Conservation (phyloP, 2,888 invertebrate species). For the Netelia inedita region DNA sequence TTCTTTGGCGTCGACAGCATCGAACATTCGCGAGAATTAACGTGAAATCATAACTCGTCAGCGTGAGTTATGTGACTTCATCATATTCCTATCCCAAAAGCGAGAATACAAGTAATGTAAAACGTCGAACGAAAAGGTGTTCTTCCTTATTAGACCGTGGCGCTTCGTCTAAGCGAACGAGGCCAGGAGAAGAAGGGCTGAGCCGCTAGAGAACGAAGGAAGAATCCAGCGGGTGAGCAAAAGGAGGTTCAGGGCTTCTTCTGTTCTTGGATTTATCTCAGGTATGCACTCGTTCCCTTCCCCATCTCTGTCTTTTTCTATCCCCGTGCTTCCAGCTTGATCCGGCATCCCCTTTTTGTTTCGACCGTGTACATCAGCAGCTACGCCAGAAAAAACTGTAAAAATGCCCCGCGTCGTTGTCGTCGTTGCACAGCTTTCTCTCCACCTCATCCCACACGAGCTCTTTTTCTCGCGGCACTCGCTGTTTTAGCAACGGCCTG, state of each 20-base stretch:
- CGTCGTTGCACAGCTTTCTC: constrained; percentile 2
- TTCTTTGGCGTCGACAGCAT: no score
- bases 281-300: constrained; percentile 23
- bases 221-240: not conserved
- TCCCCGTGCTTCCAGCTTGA: not conserved
- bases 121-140: no score
- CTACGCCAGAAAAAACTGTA: constrained; percentile 3
- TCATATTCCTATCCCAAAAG: no score
- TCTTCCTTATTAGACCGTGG: no score
- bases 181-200: no score
- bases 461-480: constrained; percentile 3
- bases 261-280: constrained; percentile 9
- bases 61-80: no score
- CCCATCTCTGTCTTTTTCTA: not conserved
- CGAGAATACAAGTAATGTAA: no score
- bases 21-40: no score
- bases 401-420: constrained; percentile 17
- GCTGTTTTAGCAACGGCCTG: constrained; percentile 32
- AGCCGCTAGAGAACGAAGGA: not conserved
- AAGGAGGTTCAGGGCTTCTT: not conserved
- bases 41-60: no score
- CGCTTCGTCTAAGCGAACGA: no score
- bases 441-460: not conserved
- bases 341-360: constrained; percentile 27
- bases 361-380: constrained; percentile 4